These are phyloP conservation scores for Acridotheres tristis DNA, from an alignment of 2,797 vertebrate genomes.

Conservation along the genomic window DNA sequence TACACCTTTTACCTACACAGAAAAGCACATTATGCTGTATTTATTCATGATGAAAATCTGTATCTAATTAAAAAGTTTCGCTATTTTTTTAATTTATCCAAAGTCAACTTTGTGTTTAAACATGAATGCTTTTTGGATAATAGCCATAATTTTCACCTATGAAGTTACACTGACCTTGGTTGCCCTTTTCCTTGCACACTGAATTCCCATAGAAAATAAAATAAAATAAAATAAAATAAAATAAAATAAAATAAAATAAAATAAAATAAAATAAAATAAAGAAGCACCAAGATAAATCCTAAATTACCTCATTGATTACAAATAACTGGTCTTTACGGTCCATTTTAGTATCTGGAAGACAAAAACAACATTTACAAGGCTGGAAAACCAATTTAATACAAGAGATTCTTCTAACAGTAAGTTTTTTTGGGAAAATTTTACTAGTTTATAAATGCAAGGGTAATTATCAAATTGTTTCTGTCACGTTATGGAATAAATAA, in stretches of 20 bases:
- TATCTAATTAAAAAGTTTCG: neutral
- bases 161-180: neutral
- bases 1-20: fast-evolving
- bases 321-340: slow-evolving; percentile 96
- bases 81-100: neutral
- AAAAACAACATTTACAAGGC: neutral
- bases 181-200: neutral
- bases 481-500: neutral
- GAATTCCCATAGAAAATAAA: neutral
- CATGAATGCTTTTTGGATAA: neutral
- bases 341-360: slow-evolving; percentile 94
- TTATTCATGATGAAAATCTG: neutral
- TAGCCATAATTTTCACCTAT: neutral
- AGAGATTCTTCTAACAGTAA: neutral
- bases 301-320: slow-evolving; percentile 92
- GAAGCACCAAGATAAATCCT: neutral
- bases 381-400: neutral
- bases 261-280: neutral
- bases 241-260: neutral
- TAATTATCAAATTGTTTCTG: neutral
- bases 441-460: neutral
- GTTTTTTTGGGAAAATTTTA: neutral
- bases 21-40: neutral
- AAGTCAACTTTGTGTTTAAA: neutral
- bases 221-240: too few relatives aligned